Conservation (phyloP, 2,113 vertebrate species). For the Danionella cerebrum region DNA sequence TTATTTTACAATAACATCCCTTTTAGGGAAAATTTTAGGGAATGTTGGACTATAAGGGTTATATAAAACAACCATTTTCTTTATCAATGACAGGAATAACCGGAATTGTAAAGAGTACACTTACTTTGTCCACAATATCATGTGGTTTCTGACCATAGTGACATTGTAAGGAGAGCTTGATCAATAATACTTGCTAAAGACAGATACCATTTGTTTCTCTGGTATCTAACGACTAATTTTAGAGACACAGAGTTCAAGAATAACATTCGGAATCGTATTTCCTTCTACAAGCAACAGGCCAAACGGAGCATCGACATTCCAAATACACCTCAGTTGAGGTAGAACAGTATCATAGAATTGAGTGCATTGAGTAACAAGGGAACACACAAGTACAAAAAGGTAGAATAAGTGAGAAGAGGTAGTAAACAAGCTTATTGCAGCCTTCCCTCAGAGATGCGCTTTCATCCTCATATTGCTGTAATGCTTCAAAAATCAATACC, state of each 20-base stretch:
- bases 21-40: too few relatives aligned
- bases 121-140: slow-evolving; percentile 28
- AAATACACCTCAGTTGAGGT: too few relatives aligned
- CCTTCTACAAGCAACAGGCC: slow-evolving; percentile 8
- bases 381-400: slow-evolving; percentile 21
- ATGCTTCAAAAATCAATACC: slow-evolving; percentile 61
- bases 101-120: slow-evolving; percentile 10
- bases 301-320: too few relatives aligned
- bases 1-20: too few relatives aligned
- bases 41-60: too few relatives aligned
- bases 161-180: slow-evolving; percentile 39
- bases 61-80: too few relatives aligned
- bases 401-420: slow-evolving; percentile 35
- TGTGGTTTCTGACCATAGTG: slow-evolving; percentile 27
- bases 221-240: slow-evolving; percentile 9
- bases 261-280: neutral
- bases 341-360: slow-evolving; percentile 29
- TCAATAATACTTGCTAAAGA: slow-evolving; percentile 44
- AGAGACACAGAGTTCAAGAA: neutral
- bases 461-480: slow-evolving; percentile 46
- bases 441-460: slow-evolving; percentile 25
- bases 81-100: neutral
- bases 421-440: slow-evolving; percentile 46
- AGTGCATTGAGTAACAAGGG: slow-evolving; percentile 28
- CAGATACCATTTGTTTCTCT: slow-evolving; percentile 17